A percentile compares a stretch with the other conserved stretches of the same genome.
These are phyloP conservation scores for Caloenas nicobarica DNA, from an alignment of 2,113 vertebrate species.

Conservation along the genomic window DNA sequence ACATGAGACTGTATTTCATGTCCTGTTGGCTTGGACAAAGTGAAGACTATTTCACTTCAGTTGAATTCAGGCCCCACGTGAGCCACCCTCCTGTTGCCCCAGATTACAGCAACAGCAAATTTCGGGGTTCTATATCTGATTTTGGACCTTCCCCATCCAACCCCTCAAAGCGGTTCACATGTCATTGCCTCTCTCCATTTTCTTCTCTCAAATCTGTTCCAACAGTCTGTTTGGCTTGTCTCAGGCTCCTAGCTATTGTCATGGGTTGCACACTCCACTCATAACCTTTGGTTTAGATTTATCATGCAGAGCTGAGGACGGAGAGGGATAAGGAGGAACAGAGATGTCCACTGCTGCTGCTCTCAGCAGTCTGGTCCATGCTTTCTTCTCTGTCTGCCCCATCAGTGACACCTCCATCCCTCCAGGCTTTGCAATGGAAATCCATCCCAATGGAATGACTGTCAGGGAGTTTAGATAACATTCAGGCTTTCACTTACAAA, in stretches of 20 bases:
- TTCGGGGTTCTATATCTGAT: not conserved
- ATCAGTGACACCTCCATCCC: not conserved
- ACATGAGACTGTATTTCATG: fast-evolving
- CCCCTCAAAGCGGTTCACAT: not conserved
- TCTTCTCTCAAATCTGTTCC: not conserved
- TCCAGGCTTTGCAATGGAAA: not conserved
- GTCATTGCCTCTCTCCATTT: not conserved
- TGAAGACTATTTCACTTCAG: not conserved
- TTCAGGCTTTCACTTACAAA: not conserved
- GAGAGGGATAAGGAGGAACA: not conserved
- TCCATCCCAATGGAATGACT: not conserved
- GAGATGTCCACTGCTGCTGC: not conserved
- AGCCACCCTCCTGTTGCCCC: not conserved
- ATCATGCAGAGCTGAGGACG: not conserved
- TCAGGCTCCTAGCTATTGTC: not conserved
- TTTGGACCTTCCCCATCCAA: not conserved
- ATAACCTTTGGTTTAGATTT: not conserved
- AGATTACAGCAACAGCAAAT: not conserved
- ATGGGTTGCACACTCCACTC: not conserved
- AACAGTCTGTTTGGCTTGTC: not conserved
- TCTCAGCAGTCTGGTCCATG: fast-evolving
- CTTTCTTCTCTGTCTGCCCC: not conserved
- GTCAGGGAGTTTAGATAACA: not conserved
- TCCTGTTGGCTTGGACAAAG: not conserved
- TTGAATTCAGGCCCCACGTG: not conserved